Percentiles rank a stretch among this genome's conserved stretches.
These are phyloP conservation scores for Hystrix brachyura DNA, from an alignment of 2,113 vertebrate genomes.

Conservation along the genomic window DNA sequence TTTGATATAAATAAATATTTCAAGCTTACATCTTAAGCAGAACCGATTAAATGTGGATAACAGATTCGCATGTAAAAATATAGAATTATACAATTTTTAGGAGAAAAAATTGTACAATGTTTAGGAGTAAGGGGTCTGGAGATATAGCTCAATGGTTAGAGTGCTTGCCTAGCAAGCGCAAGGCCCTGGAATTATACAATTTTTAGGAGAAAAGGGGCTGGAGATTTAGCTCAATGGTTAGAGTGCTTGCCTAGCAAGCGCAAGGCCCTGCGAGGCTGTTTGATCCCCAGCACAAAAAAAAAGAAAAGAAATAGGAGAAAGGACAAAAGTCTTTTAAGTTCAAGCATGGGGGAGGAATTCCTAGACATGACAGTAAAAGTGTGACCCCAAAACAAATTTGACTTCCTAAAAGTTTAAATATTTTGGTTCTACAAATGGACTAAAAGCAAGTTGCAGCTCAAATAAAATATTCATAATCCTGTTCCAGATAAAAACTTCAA, in stretches of 20 bases:
- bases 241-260: too few species aligned
- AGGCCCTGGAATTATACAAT: too few species aligned
- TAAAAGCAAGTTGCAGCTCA: background rate
- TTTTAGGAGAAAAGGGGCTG: too few species aligned
- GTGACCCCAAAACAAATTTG: background rate
- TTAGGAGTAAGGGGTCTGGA: too few species aligned
- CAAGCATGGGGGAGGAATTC: background rate
- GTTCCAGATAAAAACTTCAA: background rate
- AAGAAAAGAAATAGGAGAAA: background rate
- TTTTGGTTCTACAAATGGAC: background rate
- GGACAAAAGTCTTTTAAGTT: background rate
- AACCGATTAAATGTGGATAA: background rate
- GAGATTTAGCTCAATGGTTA: too few species aligned
- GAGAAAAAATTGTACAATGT: too few species aligned
- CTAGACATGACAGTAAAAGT: background rate
- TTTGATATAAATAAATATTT: background rate
- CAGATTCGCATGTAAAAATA: background rate
- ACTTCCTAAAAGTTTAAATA: background rate
- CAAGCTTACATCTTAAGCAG: background rate
- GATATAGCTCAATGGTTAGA: too few species aligned
- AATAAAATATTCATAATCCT: background rate
- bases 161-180: too few species aligned
- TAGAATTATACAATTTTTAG: background rate
- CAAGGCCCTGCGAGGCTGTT: too few species aligned
- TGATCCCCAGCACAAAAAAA: too few species aligned